Evolutionary conservation across 2,888 invertebrate species (phyloP), one percentile per base, ranked within the genome.

Genomic region (Lasiommata megera): DNA sequence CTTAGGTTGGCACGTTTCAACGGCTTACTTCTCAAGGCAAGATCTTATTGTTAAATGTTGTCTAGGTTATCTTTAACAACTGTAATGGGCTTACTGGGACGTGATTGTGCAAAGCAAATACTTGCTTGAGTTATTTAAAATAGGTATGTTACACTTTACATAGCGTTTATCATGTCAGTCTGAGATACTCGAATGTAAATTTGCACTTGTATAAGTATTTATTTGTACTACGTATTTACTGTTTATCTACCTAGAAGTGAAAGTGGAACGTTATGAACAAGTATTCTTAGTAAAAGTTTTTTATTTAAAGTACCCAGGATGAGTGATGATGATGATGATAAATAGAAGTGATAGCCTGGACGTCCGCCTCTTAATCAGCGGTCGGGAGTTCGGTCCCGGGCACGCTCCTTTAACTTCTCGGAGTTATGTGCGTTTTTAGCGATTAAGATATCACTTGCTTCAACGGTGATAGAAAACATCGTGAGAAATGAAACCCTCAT

Each of bases 41-140:
- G 52, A 17, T 52, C 41, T 37, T 48, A 18, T 23, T 37, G 36
- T 48, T 34, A 48, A 40, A 52, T 37, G 17, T 7, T 41, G 41
- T 31, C 28, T 40, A n/a, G 0, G 48, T 34, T 38, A 37, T 40
- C 23, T 40, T 40, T n/a, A 38, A 38, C 28, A 29, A 14, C 16
- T 28, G 50, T 38, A 48, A 37, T 48, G 37, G 16, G 37, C 38
- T 38, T 14, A 51, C 38, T 38, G 37, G 2, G 11, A 29, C n/a
- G 29, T 29, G 50, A 40, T 28, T 12, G 48, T 23, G 36, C 8
- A 7, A 31, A 29, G 43, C 44, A 44, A 44, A 46, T 46, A 46
- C 46, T 16, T 48, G 14, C 48, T 18, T 1, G 11, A 37, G 18
- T 47, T 48, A 48, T 48, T 48, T 48, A 48, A 47, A 47, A 3